These are phyloP conservation scores for Allolobophora icterica DNA, from an alignment of 2,888 invertebrate species.

Conservation along the genomic window DNA sequence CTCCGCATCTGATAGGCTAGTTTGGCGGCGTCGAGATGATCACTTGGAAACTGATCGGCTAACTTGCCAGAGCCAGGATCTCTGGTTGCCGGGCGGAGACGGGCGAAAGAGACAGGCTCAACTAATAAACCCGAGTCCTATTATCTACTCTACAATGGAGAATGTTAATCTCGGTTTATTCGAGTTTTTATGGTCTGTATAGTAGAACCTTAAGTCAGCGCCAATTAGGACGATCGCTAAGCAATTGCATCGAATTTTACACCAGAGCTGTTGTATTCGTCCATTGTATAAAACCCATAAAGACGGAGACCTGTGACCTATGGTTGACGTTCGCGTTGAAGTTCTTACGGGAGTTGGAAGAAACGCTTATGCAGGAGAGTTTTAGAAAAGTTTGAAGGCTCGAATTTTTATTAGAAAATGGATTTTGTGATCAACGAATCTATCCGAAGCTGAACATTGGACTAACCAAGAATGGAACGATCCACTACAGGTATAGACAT, in stretches of 20 bases:
- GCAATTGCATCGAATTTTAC: neutral
- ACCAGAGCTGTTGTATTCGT: neutral
- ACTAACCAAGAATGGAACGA: neutral
- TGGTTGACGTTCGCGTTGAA: too few species aligned
- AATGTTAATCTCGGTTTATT: neutral
- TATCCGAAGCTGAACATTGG: neutral
- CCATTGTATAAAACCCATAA: neutral
- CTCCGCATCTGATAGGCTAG: neutral
- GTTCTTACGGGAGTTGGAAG: neutral
- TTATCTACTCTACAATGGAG: neutral
- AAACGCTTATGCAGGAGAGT: neutral
- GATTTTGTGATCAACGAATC: neutral
- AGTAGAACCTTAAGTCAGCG: too few species aligned
- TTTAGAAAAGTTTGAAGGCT: neutral
- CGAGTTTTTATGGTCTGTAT: neutral
- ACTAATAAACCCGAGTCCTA: neutral
- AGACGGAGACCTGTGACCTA: too few species aligned
- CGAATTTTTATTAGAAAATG: neutral
- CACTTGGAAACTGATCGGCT: neutral
- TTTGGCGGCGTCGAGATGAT: neutral
- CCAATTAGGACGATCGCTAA: too few species aligned
- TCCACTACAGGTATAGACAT: constrained; percentile 1
- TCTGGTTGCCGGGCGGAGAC: neutral
- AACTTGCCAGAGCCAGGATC: neutral
- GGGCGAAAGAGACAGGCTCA: neutral